Evolutionary conservation across 2,797 vertebrate genomes (phyloP), one percentile per base, ranked within the genome.

Genomic region (Dermochelys coriacea): DNA sequence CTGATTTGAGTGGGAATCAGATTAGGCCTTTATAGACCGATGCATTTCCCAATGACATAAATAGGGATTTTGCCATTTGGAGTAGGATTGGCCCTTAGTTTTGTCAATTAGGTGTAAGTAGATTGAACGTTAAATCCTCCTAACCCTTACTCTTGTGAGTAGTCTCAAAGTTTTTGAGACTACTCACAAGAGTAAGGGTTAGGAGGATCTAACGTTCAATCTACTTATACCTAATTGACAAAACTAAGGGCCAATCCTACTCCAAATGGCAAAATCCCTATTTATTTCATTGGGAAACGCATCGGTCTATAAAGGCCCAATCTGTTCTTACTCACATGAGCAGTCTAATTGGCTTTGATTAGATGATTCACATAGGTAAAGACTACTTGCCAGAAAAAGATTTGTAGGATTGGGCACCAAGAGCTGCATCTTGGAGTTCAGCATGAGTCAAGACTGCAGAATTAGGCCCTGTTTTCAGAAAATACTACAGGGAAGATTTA

Each of bases 221-320:
- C 51, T 57, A 3, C 25, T 79, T 75, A 41, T 31, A 91, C 90
- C 31, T 87, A 81, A 57, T n/a, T 90, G 52, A 82, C 55, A 93
- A 68, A 91, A 51, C 27, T 4, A 25, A 93, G 54, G 78, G 10
- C 31, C 4, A 19, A 27, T 80, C 94, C 91, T 94, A 34, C 51
- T 87, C 90, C 55, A 87, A 51, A n/a, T 34, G 85, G 37, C 50
- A 37, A 51, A 71, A 29, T 87, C 59, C 8, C 0, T 91, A 57
- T 89, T 93, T 90, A 29, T 91, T 95, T 94, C 80, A 81, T 31
- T 31, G 87, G 74, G 6, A 49, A 5, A 61, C 61, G 23, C 59
- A 31, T 86, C 85, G 51, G 23, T 88, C 47, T 87, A 8, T n/a
- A 54, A 95, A 68, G 88, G 11, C 31, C 91, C 29, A 47, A 50